phyloP scores from a whole-genome alignment of 2,113 vertebrate species.

The Todiramphus chloris region DNA sequence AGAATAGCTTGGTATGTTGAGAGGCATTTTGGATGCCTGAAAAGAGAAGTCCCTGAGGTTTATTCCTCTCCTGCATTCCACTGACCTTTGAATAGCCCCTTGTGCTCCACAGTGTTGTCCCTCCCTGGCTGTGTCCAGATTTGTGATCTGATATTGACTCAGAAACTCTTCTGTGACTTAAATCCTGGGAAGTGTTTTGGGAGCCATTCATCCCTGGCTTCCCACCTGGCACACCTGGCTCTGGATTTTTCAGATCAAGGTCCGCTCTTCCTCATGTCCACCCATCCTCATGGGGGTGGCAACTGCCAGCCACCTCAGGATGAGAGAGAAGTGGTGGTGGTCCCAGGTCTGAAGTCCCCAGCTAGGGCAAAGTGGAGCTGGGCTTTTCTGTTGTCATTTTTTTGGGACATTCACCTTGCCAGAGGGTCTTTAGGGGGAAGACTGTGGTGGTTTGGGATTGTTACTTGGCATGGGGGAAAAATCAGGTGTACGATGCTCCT shows the following conservation, averaged over 20 bases:
- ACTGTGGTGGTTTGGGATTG: no score
- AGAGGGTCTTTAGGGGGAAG: background rate
- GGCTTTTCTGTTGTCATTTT: background rate
- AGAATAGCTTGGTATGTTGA: background rate
- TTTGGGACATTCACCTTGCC: background rate
- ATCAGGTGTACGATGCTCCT: background rate
- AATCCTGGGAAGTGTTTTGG: background rate
- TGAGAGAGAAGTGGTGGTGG: background rate
- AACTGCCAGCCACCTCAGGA: background rate
- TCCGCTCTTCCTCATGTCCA: background rate
- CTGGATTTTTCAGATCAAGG: background rate
- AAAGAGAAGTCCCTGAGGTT: background rate
- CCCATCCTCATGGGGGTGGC: background rate
- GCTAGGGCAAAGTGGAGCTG: background rate
- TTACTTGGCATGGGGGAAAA: background rate
- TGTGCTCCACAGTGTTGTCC: background rate
- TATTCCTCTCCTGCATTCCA: fast-evolving
- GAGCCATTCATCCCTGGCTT: background rate
- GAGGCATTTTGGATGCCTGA: background rate
- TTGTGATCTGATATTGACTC: background rate
- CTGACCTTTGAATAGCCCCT: background rate
- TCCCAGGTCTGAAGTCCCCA: background rate
- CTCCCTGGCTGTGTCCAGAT: background rate
- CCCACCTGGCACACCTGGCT: background rate
- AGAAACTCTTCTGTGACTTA: background rate